phyloP scores from a whole-genome alignment of 2,888 invertebrate genomes.

The Pecten maximus region DNA sequence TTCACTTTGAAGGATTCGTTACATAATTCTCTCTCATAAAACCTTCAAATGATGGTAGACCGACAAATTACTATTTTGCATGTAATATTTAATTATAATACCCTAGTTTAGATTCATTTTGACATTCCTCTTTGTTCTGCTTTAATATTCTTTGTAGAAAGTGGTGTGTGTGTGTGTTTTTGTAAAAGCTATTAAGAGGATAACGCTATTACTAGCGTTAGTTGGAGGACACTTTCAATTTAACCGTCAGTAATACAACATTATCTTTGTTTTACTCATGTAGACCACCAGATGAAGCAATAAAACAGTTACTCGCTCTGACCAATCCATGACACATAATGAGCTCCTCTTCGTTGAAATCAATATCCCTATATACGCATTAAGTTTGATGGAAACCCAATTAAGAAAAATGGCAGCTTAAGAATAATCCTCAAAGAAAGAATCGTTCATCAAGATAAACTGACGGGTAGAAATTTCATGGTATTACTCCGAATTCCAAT shows the following conservation, averaged over 20 bases:
- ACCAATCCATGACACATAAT: neutral
- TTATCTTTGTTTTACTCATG: neutral
- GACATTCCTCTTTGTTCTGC: neutral
- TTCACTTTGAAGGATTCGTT: neutral
- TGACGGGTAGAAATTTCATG: conserved; percentile 27
- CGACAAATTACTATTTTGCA: neutral
- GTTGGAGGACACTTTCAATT: conserved; percentile 19
- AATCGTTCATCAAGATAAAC: conserved; percentile 28
- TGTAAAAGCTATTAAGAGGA: neutral
- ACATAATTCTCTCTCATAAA: neutral
- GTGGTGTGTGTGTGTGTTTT: neutral
- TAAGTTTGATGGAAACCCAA: conserved; percentile 30
- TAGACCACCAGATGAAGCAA: conserved; percentile 6
- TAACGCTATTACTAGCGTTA: neutral
- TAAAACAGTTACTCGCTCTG: neutral
- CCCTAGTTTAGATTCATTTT: neutral
- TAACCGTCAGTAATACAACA: conserved; percentile 16
- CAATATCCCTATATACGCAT: conserved; percentile 29
- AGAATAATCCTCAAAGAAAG: conserved; percentile 1
- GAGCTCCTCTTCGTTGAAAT: conserved; percentile 7
- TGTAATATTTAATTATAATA: neutral
- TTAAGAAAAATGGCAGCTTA: conserved; percentile 35
- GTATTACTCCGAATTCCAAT: conserved; percentile 49
- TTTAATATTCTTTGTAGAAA: neutral
- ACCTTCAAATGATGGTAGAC: neutral